Evolutionary conservation across 2,113 vertebrate genomes (phyloP).

Genomic region (Lasiurus cinereus): DNA sequence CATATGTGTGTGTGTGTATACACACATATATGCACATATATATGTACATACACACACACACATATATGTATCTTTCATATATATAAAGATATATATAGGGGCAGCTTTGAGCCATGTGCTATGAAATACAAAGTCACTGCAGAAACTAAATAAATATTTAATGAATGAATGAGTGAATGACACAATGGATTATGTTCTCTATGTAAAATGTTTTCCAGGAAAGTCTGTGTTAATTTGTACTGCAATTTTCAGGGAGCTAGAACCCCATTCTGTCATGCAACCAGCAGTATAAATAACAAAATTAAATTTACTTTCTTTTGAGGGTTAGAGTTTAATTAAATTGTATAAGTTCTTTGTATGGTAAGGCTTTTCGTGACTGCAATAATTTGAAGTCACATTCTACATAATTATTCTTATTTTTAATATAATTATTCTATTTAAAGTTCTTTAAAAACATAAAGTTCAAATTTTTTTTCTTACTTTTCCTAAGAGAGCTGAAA

Average conservation of each 20-base stretch:
- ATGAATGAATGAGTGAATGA: not conserved
- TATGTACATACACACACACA: not conserved
- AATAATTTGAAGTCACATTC: not conserved
- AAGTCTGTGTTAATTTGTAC: not conserved
- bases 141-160: not conserved
- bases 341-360: not conserved
- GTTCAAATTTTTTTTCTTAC: not conserved
- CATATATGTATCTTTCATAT: not conserved
- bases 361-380: not conserved
- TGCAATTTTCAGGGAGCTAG: not conserved
- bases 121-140: not conserved
- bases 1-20: not conserved
- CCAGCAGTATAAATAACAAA: not conserved
- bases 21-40: not conserved
- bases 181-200: not conserved
- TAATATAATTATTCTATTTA: not conserved
- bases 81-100: not conserved
- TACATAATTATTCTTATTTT: not conserved
- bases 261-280: not conserved
- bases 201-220: not conserved
- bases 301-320: conserved; percentile 11
- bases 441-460: not conserved
- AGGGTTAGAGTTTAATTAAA: not conserved
- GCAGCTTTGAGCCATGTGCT: not conserved
- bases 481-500: not conserved